Base-by-base conservation (phyloP, 1,140 invertebrate species). In the Penaeus vannamei region DNA sequence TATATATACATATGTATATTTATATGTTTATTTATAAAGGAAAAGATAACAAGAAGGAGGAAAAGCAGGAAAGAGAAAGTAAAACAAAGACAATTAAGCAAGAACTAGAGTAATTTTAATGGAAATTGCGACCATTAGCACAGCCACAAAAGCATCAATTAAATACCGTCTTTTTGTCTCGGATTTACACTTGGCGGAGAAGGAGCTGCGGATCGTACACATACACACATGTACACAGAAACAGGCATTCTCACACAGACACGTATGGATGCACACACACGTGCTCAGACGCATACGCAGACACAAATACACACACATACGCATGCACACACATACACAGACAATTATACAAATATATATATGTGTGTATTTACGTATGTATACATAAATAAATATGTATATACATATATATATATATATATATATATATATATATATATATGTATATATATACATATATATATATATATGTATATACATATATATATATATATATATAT, bases 361-460 rank as follows among this genome's bases (percentile, higher is more conserved):
- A 83, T 29, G 61, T 29, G 60, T 17, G 60, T 22, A 72, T 72
- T 23, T 72, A 72, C n/a, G n/a, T 72, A 72, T 72, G n/a, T 72
- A 72, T 72, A 72, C n/a, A 72, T 72, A 72, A 23, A 72, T 72
- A 72, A 23, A 72, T 72, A 72, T 72, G n/a, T 72, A 72, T 72
- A 72, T 72, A 72, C 32, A 72, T 72, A 72, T 72, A 72, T 72
- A 72, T 72, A 72, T 72, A 72, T 72, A 72, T 72, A 72, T 72
- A 72, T 72, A 72, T 72, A n/a, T 72, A 32, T 72, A 72, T 72
- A 72, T 72, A 72, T 72, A 72, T 72, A 72, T 23, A 72, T 72
- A 72, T 72, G n/a, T 72, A 72, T 72, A 72, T 72, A 72, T 72
- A 72, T 72, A 72, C n/a, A 72, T 72, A 72, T 72, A 72, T 72